Conservation (phyloP, 2,113 vertebrate genomes). For the Macquaria ambigua region DNA sequence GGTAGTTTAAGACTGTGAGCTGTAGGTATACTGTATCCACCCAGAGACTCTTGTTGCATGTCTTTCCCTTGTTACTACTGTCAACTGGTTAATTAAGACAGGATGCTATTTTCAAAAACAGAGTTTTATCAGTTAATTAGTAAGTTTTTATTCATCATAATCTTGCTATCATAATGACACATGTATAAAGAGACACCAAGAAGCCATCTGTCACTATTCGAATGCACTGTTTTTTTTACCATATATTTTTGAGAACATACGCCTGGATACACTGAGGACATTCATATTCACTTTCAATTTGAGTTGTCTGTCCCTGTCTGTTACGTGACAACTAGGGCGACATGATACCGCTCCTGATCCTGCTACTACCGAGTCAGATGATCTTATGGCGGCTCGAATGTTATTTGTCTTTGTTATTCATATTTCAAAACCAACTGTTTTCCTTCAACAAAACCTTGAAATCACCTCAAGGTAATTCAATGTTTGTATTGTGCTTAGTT, state of each 20-base stretch:
- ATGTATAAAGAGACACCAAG: background rate
- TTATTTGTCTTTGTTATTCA: constrained; percentile 29
- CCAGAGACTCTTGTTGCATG: background rate
- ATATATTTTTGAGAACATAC: constrained; percentile 34
- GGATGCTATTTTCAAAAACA: background rate
- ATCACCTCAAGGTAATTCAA: background rate
- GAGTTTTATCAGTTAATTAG: background rate
- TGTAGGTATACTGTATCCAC: background rate
- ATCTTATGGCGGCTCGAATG: constrained; percentile 34
- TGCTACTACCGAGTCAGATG: constrained; percentile 39
- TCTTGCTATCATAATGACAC: background rate
- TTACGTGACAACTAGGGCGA: constrained; percentile 53
- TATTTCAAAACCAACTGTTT: constrained; percentile 15
- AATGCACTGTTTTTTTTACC: background rate
- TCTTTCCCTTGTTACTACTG: background rate
- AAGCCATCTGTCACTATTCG: background rate
- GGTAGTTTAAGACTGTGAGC: background rate
- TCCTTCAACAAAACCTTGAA: constrained; percentile 19
- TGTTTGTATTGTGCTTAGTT: background rate
- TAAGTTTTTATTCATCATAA: background rate
- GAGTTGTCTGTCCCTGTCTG: background rate
- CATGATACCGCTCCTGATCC: constrained; percentile 36
- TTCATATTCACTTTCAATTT: constrained; percentile 24
- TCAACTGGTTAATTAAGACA: background rate
- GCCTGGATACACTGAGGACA: constrained; percentile 22